Conservation (phyloP, 2,888 invertebrate species). For the Mythimna albipuncta region DNA sequence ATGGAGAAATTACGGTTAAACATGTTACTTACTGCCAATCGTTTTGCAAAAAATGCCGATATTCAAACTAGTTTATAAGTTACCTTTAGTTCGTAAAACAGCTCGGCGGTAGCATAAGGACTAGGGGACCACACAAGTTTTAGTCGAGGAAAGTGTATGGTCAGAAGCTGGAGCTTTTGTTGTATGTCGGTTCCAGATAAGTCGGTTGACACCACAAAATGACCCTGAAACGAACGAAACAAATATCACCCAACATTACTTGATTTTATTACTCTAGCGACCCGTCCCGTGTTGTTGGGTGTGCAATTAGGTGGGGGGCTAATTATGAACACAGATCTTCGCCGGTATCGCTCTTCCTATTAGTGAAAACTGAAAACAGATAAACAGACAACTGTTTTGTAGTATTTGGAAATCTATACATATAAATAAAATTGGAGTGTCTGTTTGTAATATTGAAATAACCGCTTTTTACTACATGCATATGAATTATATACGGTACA, state of each 20-base stretch:
- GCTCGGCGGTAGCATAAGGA: conserved; percentile 98
- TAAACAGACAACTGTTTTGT: too few relatives aligned
- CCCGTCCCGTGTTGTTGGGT: not conserved
- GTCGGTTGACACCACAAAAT: conserved; percentile 95
- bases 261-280: not conserved
- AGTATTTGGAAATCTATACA: too few relatives aligned
- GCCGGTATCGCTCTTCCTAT: not conserved
- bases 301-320: not conserved
- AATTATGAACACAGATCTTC: not conserved
- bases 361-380: too few relatives aligned
- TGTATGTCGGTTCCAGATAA: conserved; percentile 94
- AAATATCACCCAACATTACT: not conserved
- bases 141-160: conserved; percentile 98
- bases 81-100: conserved; percentile 98
- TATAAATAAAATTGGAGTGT: too few relatives aligned
- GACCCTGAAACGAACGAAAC: conserved; percentile 90
- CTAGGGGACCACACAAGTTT: conserved; percentile 99
- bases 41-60: not conserved
- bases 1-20: too few relatives aligned
- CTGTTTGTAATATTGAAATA: too few relatives aligned
- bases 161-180: conserved; percentile 97
- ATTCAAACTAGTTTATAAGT: not conserved
- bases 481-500: too few relatives aligned
- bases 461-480: too few relatives aligned
- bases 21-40: too few relatives aligned